Percentiles rank a stretch among this genome's conserved stretches.
Conservation (phyloP, 1,140 invertebrate genomes). For the Papilio polytes region DNA sequence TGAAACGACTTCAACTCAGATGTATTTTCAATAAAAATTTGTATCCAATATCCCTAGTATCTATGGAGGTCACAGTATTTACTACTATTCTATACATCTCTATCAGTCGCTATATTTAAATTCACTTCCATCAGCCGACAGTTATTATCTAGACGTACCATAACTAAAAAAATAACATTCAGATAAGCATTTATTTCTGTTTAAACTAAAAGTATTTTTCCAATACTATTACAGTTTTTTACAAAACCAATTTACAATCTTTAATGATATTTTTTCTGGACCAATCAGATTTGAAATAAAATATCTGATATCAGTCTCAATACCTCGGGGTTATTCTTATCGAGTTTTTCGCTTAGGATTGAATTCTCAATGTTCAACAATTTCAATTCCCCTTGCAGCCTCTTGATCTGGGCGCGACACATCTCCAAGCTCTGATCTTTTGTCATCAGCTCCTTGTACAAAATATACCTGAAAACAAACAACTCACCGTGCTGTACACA, state of each 20-base stretch:
- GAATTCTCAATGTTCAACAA: slow-evolving; percentile 71
- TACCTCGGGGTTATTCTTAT: slow-evolving; percentile 73
- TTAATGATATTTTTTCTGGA: background rate
- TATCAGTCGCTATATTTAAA: no score
- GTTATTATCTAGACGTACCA: no score
- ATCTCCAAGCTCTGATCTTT: slow-evolving; percentile 77
- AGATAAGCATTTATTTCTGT: no score
- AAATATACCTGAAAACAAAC: slow-evolving; percentile 66
- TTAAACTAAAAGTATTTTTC: no score
- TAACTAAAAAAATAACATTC: no score
- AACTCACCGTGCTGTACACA: slow-evolving; percentile 60
- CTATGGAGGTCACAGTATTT: no score
- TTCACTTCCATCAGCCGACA: no score
- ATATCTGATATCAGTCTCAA: background rate
- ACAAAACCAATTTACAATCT: background rate
- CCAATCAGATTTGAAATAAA: slow-evolving; percentile 37
- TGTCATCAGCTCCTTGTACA: slow-evolving; percentile 76
- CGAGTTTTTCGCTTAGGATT: slow-evolving; percentile 65
- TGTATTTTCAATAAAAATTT: no score
- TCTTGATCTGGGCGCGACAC: slow-evolving; percentile 69
- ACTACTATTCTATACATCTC: no score
- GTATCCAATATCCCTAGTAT: no score
- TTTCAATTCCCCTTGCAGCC: slow-evolving; percentile 73
- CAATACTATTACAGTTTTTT: background rate
- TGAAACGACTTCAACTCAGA: background rate